Conservation (phyloP, 2,888 invertebrate genomes). For the Leptopilina myrica region DNA sequence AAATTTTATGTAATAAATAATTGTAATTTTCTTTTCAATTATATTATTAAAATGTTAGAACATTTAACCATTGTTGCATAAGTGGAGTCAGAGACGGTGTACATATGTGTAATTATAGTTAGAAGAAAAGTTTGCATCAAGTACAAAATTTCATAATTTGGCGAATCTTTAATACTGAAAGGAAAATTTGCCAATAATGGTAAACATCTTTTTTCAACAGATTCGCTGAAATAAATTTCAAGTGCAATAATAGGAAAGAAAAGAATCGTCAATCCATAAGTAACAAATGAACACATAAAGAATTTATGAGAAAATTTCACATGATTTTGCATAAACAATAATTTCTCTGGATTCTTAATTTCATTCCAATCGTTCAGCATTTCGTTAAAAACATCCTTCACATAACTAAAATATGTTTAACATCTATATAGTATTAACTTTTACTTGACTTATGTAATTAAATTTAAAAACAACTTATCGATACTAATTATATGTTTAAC, state of each 20-base stretch:
- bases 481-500: no score
- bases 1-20: no score
- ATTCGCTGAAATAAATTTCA: neutral
- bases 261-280: neutral
- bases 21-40: no score
- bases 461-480: no score
- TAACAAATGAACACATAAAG: neutral
- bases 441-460: no score
- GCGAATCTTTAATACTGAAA: neutral
- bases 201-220: constrained; percentile 13
- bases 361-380: neutral
- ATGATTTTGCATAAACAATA: neutral
- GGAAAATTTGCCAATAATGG: constrained; percentile 3
- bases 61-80: neutral
- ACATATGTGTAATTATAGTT: neutral
- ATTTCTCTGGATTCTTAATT: neutral
- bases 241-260: neutral
- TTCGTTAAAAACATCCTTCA: neutral
- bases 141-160: constrained; percentile 1
- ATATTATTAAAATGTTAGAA: no score
- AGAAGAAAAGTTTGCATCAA: neutral
- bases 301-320: constrained; percentile 16
- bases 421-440: no score
- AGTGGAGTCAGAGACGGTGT: neutral
- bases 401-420: neutral